Evolutionary conservation across 2,113 vertebrate species (phyloP).

Genomic region (Festucalex cinctus): DNA sequence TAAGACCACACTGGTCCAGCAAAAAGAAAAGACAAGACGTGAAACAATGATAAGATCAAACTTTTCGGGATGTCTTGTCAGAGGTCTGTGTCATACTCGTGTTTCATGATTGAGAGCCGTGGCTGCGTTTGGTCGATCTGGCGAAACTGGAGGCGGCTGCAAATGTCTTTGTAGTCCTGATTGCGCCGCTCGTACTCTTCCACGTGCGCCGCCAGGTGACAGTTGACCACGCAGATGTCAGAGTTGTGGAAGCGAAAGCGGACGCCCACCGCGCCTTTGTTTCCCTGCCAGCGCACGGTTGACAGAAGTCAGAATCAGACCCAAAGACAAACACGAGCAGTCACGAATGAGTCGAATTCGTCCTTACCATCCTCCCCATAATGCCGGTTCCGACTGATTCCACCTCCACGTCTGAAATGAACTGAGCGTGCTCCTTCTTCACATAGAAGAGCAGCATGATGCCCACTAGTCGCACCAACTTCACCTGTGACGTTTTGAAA

Average conservation of each 20-base stretch:
- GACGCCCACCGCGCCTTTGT: constrained; percentile 92
- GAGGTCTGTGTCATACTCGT: constrained; percentile 75
- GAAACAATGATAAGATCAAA: not conserved
- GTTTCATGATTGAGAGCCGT: constrained; percentile 83
- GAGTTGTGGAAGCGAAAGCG: constrained; percentile 93
- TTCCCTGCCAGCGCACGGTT: constrained; percentile 76
- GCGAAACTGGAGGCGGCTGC: constrained; percentile 84
- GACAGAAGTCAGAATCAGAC: not conserved
- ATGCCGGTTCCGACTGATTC: constrained; percentile 96
- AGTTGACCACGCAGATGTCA: constrained; percentile 89
- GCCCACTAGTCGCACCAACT: constrained; percentile 87
- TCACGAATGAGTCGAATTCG: not conserved
- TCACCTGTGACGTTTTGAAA: constrained; percentile 76
- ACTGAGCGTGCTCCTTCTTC: constrained; percentile 81
- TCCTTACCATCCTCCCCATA: constrained; percentile 95
- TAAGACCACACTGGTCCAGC: constrained; percentile 60
- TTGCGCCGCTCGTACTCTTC: constrained; percentile 92
- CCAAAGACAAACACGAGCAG: not conserved
- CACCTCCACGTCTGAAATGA: constrained; percentile 85
- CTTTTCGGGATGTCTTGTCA: no score
- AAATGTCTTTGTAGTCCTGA: constrained; percentile 95
- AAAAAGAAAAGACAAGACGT: not conserved
- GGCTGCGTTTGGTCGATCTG: constrained; percentile 73
- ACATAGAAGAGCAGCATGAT: constrained; percentile 94
- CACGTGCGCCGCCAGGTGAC: constrained; percentile 88